Evolutionary conservation across 2,113 vertebrate species (phyloP), one percentile per base, ranked within the genome.

Genomic region (Nothobranchius furzeri): DNA sequence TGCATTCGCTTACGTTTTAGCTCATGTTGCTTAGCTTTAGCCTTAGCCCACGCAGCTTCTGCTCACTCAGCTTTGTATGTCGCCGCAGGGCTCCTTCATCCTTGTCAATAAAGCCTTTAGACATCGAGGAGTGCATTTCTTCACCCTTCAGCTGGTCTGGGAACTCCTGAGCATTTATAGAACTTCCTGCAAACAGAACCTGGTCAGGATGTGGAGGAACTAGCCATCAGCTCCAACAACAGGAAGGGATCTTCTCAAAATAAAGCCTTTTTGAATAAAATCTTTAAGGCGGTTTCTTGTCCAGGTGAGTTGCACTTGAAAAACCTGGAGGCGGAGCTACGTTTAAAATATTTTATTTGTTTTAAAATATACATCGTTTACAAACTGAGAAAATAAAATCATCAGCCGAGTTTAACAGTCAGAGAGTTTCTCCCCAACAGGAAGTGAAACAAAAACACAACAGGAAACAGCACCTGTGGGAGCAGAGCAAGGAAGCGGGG

Each of bases 321-420:
- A 14, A 49, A 15, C 1, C 37, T 8, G 48, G 24, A 54, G 25
- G 51, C 53, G 0, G 17, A 59, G 7, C 12, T 75, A 73, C 3
- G 2, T 79, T 95, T 95, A 96, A 98, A 98, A 98, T 96, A 98
- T 93, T 97, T 96, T 95, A 96, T 96, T 94, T 87, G 77, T 92
- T 94, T 97, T 95, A 96, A 98, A 98, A 98, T 98, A 96, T 94
- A 94, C 93, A 94, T 95, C 72, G 90, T 94, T 94, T 92, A 97
- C 95, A 94, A 92, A 94, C 87, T 94, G 89, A 91, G 94, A 95
- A 95, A 95, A 95, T 94, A 93, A 92, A 91, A 64, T 79, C 49
- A 83, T 92, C 91, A 93, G 87, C 92, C 89, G 85, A 92, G 92
- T 87, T 88, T 95, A 96, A 96, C 95, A 96, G 94, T 96, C 93